phyloP scores from a whole-genome alignment of 2,113 vertebrate genomes.

The Albula goreensis region DNA sequence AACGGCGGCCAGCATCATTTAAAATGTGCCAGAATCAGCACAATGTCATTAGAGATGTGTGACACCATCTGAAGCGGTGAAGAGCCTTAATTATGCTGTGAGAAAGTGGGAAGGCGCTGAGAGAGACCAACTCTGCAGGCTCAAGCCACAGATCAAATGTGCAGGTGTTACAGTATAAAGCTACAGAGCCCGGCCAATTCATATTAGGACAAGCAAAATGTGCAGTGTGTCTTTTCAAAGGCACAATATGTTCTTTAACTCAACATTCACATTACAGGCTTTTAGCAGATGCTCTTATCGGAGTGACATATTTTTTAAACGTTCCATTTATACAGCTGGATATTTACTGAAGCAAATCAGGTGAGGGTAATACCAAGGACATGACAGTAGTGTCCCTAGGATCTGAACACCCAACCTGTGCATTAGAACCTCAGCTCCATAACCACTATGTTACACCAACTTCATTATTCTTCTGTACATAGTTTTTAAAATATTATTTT shows the following conservation, averaged over 20 bases:
- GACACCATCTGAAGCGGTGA: conserved; percentile 56
- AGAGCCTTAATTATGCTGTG: not conserved
- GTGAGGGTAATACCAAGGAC: too few species aligned
- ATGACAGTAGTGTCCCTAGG: too few species aligned
- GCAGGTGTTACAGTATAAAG: not conserved
- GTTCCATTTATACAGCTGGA: too few species aligned
- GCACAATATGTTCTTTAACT: not conserved
- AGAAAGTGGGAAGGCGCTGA: not conserved
- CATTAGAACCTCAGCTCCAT: too few species aligned
- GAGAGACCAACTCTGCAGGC: not conserved
- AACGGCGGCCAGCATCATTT: conserved; percentile 67
- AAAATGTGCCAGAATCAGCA: conserved; percentile 70
- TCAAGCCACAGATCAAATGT: not conserved
- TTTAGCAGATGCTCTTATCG: too few species aligned
- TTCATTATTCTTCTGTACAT: not conserved
- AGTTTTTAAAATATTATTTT: not conserved
- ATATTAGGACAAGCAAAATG: not conserved
- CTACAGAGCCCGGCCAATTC: not conserved
- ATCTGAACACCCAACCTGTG: too few species aligned
- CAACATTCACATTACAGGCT: not conserved
- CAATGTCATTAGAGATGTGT: conserved; percentile 64
- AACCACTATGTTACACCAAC: too few species aligned
- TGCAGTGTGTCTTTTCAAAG: not conserved
- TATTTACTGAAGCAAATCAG: too few species aligned
- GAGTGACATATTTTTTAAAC: too few species aligned